Conservation (phyloP, 2,113 vertebrate genomes). For the Aix galericulata region DNA sequence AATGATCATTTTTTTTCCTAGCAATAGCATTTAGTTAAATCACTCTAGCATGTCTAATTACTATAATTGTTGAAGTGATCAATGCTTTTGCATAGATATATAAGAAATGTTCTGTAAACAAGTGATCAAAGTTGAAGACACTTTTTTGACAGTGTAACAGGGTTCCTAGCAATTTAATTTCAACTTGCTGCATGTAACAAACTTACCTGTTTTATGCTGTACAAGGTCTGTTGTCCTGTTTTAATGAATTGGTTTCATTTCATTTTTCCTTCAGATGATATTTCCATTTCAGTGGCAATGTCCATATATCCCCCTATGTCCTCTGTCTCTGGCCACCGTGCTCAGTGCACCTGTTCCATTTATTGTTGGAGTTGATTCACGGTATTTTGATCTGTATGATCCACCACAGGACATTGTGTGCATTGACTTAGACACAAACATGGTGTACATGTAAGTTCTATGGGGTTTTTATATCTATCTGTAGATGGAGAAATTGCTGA, state of each 20-base stretch:
- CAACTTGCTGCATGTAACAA: neutral
- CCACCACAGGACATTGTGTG: conserved; percentile 96
- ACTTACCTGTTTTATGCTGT: neutral
- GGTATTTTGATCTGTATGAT: conserved; percentile 98
- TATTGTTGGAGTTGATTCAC: conserved; percentile 97
- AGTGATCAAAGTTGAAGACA: neutral
- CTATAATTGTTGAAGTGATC: neutral
- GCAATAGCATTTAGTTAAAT: neutral
- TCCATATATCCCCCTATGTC: conserved; percentile 97
- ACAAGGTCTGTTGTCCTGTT: conserved; percentile 1
- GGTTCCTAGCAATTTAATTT: neutral
- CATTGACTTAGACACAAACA: conserved; percentile 98
- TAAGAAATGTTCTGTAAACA: neutral
- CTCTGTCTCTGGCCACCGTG: conserved; percentile 91
- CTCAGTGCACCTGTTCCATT: conserved; percentile 95
- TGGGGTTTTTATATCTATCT: conserved; percentile 8
- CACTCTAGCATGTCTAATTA: neutral
- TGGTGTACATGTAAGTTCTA: conserved; percentile 91
- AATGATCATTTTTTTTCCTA: neutral
- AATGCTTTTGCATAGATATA: neutral
- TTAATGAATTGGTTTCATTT: conserved; percentile 40
- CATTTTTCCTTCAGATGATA: conserved; percentile 88
- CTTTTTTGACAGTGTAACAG: neutral
- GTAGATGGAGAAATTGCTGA: neutral
- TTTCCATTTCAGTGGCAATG: conserved; percentile 99